A percentile compares a stretch with the other conserved stretches of the same genome.
These are phyloP conservation scores for Amphiduros pacificus DNA, from an alignment of 2,888 invertebrate species.

Conservation along the genomic window DNA sequence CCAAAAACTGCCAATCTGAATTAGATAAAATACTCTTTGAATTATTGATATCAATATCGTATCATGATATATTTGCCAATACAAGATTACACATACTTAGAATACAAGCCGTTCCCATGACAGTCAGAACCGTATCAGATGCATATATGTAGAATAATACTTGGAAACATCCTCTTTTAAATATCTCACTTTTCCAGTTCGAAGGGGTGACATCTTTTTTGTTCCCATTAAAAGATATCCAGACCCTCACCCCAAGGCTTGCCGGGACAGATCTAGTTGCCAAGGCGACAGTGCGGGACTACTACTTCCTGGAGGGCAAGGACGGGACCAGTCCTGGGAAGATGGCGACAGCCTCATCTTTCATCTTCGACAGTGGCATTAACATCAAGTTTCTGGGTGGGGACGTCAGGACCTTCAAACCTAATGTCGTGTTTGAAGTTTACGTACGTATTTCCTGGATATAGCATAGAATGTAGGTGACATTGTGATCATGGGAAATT, in stretches of 20 bases:
- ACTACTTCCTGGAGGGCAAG: conserved; percentile 36
- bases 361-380: conserved; percentile 85
- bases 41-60: no score
- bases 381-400: conserved; percentile 84
- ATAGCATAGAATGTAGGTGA: no score
- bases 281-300: conserved; percentile 50
- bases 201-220: conserved; percentile 17
- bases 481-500: no score
- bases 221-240: conserved; percentile 15
- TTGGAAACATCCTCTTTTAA: background rate
- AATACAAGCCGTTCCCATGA: no score
- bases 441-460: conserved; percentile 67
- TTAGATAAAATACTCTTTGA: background rate
- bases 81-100: no score
- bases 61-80: no score
- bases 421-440: conserved; percentile 85
- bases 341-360: conserved; percentile 79
- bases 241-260: background rate
- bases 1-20: background rate
- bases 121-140: no score
- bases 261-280: conserved; percentile 45
- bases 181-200: conserved; percentile 14
- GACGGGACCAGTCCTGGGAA: conserved; percentile 21
- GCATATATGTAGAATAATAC: background rate
- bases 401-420: conserved; percentile 90